Evolutionary conservation across 2,113 vertebrate genomes (phyloP).

Genomic region (Pandion haliaetus): DNA sequence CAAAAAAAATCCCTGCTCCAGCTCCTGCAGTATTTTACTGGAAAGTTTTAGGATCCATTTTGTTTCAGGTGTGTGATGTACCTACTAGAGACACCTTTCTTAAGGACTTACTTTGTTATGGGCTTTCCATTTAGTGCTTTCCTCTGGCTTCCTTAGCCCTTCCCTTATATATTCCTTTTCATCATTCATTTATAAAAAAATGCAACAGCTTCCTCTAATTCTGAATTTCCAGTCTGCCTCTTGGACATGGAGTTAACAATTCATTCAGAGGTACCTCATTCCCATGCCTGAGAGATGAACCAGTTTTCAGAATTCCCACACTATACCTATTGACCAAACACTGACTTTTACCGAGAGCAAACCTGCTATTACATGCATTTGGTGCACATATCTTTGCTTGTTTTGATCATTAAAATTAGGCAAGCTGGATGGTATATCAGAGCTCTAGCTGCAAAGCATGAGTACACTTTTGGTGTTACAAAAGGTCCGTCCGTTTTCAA

Average conservation of each 20-base stretch:
- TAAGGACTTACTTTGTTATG: neutral
- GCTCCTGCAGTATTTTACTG: neutral
- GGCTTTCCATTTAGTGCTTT: neutral
- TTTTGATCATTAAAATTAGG: neutral
- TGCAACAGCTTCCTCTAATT: neutral
- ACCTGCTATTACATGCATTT: neutral
- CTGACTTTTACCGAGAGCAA: neutral
- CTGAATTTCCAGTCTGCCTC: neutral
- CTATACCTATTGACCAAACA: neutral
- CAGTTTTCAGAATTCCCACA: neutral
- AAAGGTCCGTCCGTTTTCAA: neutral
- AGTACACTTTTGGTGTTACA: neutral
- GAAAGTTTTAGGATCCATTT: neutral
- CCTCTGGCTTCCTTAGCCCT: neutral
- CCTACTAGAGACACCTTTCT: neutral
- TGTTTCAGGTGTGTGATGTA: neutral
- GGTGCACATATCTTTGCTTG: neutral
- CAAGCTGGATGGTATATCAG: neutral
- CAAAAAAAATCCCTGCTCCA: neutral
- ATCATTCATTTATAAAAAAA: neutral
- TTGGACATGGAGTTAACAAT: neutral
- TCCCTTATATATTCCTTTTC: neutral
- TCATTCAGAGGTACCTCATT: neutral
- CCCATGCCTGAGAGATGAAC: neutral
- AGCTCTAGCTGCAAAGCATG: neutral